These are phyloP conservation scores for Cavia porcellus DNA, from an alignment of 2,113 vertebrate species.

Conservation along the genomic window DNA sequence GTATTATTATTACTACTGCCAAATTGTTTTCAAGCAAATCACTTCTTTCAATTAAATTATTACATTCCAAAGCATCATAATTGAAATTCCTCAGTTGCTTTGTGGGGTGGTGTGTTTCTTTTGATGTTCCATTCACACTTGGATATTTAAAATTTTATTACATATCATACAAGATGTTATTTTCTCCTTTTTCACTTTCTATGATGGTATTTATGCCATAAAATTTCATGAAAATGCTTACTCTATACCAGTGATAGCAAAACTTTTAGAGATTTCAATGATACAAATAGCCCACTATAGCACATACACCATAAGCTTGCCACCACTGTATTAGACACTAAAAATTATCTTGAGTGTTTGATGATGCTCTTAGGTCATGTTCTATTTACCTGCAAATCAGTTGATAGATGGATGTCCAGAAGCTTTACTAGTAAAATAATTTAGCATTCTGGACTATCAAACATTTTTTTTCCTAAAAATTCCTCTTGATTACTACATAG, in stretches of 20 bases:
- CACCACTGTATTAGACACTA: not conserved
- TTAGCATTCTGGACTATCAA: constrained; percentile 48
- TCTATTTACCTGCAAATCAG: constrained; percentile 41
- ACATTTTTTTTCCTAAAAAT: not conserved
- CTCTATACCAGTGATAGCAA: not conserved
- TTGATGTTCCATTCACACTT: not conserved
- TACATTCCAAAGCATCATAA: constrained; percentile 46
- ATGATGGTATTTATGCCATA: constrained; percentile 41
- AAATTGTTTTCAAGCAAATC: constrained; percentile 59
- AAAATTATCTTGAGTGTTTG: constrained; percentile 43
- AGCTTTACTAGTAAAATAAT: not conserved
- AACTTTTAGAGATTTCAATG: not conserved
- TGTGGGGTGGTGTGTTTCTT: not conserved
- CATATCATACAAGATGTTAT: constrained; percentile 5
- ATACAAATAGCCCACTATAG: not conserved
- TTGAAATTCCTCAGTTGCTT: constrained; percentile 7
- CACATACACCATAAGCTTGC: not conserved
- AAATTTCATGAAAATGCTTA: constrained; percentile 42
- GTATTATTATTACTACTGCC: not conserved
- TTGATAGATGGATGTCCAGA: constrained; percentile 18
- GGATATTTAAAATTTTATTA: constrained; percentile 47
- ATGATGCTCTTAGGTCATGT: not conserved
- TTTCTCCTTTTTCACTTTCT: constrained; percentile 52
- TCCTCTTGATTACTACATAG: constrained; percentile 61
- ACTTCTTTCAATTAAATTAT: constrained; percentile 60